These are phyloP conservation scores for Harpagifer antarcticus DNA, from an alignment of 2,797 vertebrate genomes.

Conservation along the genomic window DNA sequence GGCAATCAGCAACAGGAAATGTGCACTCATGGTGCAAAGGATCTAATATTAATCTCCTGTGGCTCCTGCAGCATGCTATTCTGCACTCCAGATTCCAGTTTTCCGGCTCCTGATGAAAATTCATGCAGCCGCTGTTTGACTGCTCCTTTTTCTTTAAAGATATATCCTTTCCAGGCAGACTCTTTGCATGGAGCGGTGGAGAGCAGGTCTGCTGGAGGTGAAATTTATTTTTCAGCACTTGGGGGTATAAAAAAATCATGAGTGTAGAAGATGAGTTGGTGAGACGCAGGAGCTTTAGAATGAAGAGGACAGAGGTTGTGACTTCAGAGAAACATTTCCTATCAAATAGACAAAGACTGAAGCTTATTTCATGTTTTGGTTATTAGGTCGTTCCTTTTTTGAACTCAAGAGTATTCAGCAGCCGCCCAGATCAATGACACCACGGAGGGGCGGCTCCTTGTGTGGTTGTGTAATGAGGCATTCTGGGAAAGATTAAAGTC, in stretches of 20 bases:
- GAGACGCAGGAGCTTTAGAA: constrained; percentile 66
- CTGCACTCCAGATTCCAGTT: constrained; percentile 65
- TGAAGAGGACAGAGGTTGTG: constrained; percentile 74
- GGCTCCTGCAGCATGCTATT: constrained; percentile 57
- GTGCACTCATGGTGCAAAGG: constrained; percentile 59
- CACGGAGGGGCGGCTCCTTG: constrained; percentile 30
- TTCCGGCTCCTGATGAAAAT: constrained; percentile 73
- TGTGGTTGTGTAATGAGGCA: constrained; percentile 67
- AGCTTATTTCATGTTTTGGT: constrained; percentile 74
- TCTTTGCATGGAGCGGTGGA: constrained; percentile 73
- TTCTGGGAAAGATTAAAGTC: constrained; percentile 72
- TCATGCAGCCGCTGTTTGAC: constrained; percentile 62
- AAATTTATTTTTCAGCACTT: constrained; percentile 85
- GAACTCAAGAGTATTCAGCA: constrained; percentile 57
- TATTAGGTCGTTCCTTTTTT: constrained; percentile 53
- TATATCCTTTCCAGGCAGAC: constrained; percentile 66
- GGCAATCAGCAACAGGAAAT: constrained; percentile 60
- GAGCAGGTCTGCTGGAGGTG: constrained; percentile 82
- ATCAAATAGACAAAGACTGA: constrained; percentile 81
- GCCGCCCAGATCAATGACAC: constrained; percentile 60
- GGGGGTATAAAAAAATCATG: constrained; percentile 83
- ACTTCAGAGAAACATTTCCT: constrained; percentile 73
- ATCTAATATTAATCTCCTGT: constrained; percentile 68
- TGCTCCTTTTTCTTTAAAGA: constrained; percentile 59
- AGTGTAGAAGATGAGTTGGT: constrained; percentile 77